Conservation (phyloP, 2,113 vertebrate genomes). For the Anser cygnoides region DNA sequence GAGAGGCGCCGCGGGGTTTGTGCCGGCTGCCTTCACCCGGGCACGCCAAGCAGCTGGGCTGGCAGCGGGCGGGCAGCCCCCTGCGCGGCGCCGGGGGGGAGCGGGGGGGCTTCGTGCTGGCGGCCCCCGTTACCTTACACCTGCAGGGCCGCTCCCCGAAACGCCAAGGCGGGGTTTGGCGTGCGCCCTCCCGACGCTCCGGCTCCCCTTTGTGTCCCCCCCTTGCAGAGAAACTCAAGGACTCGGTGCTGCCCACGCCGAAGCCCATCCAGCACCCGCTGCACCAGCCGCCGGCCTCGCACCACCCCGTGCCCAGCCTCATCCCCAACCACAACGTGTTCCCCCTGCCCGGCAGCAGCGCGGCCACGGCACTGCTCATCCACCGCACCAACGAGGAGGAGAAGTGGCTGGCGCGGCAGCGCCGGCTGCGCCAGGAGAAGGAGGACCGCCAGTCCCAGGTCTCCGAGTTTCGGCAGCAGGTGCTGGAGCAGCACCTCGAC, state of each 20-base stretch:
- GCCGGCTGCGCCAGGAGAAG: conserved; percentile 95
- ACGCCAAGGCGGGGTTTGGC: background rate
- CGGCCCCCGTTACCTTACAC: fast-evolving
- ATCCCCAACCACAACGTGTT: conserved; percentile 87
- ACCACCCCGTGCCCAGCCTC: conserved; percentile 87
- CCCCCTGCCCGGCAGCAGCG: conserved; percentile 80
- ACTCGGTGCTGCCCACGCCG: conserved; percentile 81
- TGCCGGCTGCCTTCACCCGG: background rate
- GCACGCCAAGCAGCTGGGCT: background rate
- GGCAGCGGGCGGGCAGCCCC: background rate
- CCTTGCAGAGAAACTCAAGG: conserved; percentile 92
- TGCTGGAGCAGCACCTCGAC: conserved; percentile 96
- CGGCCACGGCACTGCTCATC: conserved; percentile 85
- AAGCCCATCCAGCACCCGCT: conserved; percentile 89
- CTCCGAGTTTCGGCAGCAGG: conserved; percentile 96
- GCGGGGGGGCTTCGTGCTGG: background rate
- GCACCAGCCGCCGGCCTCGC: conserved; percentile 79
- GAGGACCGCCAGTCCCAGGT: conserved; percentile 97
- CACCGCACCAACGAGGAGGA: conserved; percentile 96
- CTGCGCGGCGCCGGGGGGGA: background rate
- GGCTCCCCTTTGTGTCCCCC: fast-evolving
- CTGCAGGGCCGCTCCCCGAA: background rate
- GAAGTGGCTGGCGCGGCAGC: conserved; percentile 94
- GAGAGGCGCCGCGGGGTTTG: background rate
- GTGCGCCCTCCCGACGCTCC: background rate